Percentiles rank a stretch among this genome's conserved stretches.
Evolutionary conservation across 2,113 vertebrate genomes (phyloP).

Genomic region (Gobio gobio): DNA sequence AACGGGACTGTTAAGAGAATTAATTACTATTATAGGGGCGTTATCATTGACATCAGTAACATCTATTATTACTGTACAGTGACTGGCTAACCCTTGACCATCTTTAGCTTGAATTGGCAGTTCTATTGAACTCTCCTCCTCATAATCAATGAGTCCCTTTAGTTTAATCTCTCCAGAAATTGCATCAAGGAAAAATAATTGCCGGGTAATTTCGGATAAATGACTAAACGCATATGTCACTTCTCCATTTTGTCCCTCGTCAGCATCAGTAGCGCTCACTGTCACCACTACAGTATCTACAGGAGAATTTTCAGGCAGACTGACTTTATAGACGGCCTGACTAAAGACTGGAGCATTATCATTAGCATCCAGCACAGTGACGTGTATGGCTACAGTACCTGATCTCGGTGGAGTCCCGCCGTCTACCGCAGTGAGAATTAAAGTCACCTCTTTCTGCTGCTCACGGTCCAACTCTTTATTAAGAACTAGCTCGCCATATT

Average conservation of each 20-base stretch:
- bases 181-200: too few species aligned
- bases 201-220: too few species aligned
- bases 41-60: conserved; percentile 60
- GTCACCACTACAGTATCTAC: conserved; percentile 7
- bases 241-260: too few species aligned
- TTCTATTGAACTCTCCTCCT: conserved; percentile 55
- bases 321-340: conserved; percentile 59
- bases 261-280: too few species aligned
- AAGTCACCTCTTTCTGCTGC: conserved; percentile 47
- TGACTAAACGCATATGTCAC: too few species aligned
- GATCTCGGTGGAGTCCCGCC: conserved; percentile 1
- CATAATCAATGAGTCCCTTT: conserved; percentile 50
- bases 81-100: conserved; percentile 60
- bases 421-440: conserved; percentile 63
- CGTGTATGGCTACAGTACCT: background rate
- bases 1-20: background rate
- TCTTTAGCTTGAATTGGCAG: conserved; percentile 61
- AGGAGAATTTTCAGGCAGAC: conserved; percentile 66
- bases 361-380: conserved; percentile 11
- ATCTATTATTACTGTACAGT: conserved; percentile 65
- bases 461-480: conserved; percentile 68
- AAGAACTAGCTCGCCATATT: conserved; percentile 57
- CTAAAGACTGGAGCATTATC: conserved; percentile 11
- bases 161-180: conserved; percentile 43
- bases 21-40: conserved; percentile 58